Percentiles rank a stretch among this genome's conserved stretches.
phyloP scores from a whole-genome alignment of 2,113 vertebrate genomes.

The Setophaga kirtlandii region DNA sequence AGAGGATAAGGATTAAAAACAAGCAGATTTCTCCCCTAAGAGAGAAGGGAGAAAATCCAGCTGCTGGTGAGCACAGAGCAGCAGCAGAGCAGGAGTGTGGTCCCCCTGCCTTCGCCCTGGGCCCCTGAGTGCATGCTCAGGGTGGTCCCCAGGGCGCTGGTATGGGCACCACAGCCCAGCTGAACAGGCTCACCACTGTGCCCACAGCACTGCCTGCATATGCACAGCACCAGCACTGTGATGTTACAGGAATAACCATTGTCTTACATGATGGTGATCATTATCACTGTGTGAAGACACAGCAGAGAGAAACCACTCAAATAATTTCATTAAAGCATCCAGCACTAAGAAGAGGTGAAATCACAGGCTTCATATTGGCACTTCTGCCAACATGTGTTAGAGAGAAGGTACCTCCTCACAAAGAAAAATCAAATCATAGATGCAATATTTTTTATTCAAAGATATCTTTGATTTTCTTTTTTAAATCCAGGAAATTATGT shows the following conservation, averaged over 20 bases:
- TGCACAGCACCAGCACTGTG: fast-evolving
- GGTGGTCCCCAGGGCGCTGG: not conserved
- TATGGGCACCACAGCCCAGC: not conserved
- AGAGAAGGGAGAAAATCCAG: slow-evolving; percentile 34
- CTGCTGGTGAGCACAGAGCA: slow-evolving; percentile 3
- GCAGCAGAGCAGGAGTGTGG: not conserved
- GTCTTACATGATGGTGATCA: not conserved
- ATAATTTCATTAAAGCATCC: not conserved
- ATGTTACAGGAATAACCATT: not conserved
- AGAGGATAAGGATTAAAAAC: slow-evolving; percentile 28
- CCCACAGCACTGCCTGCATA: not conserved
- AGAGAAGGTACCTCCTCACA: not conserved
- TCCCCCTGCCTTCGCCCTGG: not conserved
- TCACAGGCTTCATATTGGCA: not conserved
- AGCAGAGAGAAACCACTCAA: not conserved
- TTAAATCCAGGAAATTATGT: not conserved
- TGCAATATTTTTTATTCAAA: not conserved
- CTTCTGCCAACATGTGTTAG: not conserved
- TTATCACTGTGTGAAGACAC: not conserved
- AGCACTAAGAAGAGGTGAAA: not conserved
- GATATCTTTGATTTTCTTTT: not conserved
- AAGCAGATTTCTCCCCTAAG: slow-evolving; percentile 14
- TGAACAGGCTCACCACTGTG: fast-evolving
- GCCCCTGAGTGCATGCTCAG: not conserved
- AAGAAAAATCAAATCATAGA: not conserved